A percentile compares a stretch with the other conserved stretches of the same genome.
Conservation (phyloP, 2,888 invertebrate species). For the Unio pictorum region DNA sequence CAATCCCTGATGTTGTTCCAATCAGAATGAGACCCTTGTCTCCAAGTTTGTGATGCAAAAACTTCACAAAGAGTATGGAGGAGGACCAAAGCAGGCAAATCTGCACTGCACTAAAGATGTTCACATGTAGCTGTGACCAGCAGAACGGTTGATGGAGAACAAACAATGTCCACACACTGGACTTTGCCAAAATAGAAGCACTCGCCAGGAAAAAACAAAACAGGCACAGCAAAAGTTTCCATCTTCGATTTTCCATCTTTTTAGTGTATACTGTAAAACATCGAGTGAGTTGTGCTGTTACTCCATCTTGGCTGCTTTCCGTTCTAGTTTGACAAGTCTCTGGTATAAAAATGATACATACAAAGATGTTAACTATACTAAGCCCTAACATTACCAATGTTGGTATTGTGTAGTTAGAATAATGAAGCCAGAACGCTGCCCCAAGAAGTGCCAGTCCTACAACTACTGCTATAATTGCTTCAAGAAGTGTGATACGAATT, state of each 20-base stretch:
- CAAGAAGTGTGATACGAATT: slow-evolving; percentile 21
- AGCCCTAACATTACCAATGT: no score
- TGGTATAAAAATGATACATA: no score
- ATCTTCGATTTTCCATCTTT: no score
- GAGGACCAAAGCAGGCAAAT: slow-evolving; percentile 20
- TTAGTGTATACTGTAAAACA: no score
- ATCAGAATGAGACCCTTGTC: slow-evolving; percentile 22
- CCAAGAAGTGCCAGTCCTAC: slow-evolving; percentile 1
- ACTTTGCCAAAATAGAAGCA: slow-evolving; percentile 27
- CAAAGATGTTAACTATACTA: no score
- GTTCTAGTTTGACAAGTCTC: no score
- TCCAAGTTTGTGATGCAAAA: slow-evolving; percentile 15
- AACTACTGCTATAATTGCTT: slow-evolving; percentile 16
- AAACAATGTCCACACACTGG: slow-evolving; percentile 13
- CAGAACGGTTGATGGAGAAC: slow-evolving; percentile 15
- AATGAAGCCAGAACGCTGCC: no score
- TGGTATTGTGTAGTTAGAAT: no score
- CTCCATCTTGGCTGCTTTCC: no score
- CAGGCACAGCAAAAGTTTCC: no score
- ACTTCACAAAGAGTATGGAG: slow-evolving; percentile 14
- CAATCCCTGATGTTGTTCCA: slow-evolving; percentile 20
- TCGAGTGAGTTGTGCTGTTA: no score
- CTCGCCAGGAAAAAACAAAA: slow-evolving; percentile 22
- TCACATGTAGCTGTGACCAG: slow-evolving; percentile 20
- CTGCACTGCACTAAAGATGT: slow-evolving; percentile 8